Evolutionary conservation across 30 jellyfish, hydroid and myxozoan species (phyloP), one percentile per base, ranked within the genome.

Genomic region (Pelagia noctiluca): DNA sequence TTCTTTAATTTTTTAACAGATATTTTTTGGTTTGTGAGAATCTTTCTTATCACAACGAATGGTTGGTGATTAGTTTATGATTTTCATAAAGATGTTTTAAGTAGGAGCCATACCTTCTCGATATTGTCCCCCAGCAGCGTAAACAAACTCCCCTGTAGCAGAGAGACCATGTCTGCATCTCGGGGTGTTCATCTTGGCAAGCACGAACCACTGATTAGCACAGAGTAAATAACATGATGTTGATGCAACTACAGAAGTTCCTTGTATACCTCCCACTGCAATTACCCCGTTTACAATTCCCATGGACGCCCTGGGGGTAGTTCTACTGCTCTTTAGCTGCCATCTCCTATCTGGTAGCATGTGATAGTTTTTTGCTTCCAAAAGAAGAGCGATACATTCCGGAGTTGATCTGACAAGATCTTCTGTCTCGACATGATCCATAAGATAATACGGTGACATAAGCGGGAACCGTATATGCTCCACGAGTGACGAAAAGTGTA

Each of bases 181-280:
- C 33, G 99, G 99, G 22, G 99, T 94, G 68, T 94, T 96, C 99
- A 94, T 94, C 47, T 94, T 94, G 33, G 99, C 96, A 79, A 94
- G 79, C 26, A 88, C 96, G 74, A 85, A 94, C 99, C 99, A 94
- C 63, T 88, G 99, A 57, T 88, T 94, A 49, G 88, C 95, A 78
- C 97, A 94, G 4, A 94, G 87, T 23, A 94, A 88, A 70, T 85
- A 87, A 78, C 97, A 94, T 4, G 99, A 64, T 23, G 97, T 94
- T 42, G 99, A 88, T 46, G 99, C 99, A 18, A 94, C 99, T 5
- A 94, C 99, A 1, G 99, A 88, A 13, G 98, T 71, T 12, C 99
- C 99, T 75, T 94, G 97, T 19, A 94, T 94, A 22, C 99, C 99
- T 52, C 99, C 99, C 50, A 94, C 99, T 57, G 99, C 97, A 35